Base-by-base conservation (phyloP, 1,140 invertebrate genomes). In the Drosophila albomicans region DNA sequence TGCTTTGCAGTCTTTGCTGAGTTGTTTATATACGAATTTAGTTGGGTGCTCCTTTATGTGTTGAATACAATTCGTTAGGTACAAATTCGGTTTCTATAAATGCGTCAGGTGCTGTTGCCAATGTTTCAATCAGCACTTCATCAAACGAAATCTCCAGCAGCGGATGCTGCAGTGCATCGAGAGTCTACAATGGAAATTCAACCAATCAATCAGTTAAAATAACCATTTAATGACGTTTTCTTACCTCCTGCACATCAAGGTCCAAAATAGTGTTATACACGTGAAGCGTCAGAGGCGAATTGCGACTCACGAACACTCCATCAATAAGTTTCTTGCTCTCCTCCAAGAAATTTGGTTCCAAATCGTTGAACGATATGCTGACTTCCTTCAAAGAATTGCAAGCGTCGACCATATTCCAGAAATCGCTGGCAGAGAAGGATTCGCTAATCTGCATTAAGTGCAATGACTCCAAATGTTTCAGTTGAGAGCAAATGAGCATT, bases 391-490 rank as follows among this genome's bases (percentile, higher is more conserved):
- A 54, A 3, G 28, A 8, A 4, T 7, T 11, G 13, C 51, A 54
- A 5, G 28, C 30, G 4, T 30, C 30, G n/a, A 54, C 51, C 51
- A 54, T 10, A n/a, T 54, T 15, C 51, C 51, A 54, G 1, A 54
- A 13, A 1, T 54, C 30, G 2, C 4, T 54, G 51, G 51, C 51
- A 5, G 25, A 54, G 5, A 7, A 28, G 11, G 32, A 54, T 2
- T 32, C 30, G 2, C 6, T 30, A n/a, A 32, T 32, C 13, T 35
- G n/a, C 1, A 54, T 28, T 35, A 54, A 54, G 10, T 54, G 28
- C 5, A 54, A 15, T 6, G 30, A 28, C 30, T 32, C 51, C 51
- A 54, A 54, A 3, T 15, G n/a, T 54, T 54, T 54, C 6, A 54
- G 30, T 0, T 32, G 11, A 1, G 51, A 54, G n/a, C 51, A 32